phyloP scores from a whole-genome alignment of 2,797 vertebrate species.

The Oreonectes daqikongensis region DNA sequence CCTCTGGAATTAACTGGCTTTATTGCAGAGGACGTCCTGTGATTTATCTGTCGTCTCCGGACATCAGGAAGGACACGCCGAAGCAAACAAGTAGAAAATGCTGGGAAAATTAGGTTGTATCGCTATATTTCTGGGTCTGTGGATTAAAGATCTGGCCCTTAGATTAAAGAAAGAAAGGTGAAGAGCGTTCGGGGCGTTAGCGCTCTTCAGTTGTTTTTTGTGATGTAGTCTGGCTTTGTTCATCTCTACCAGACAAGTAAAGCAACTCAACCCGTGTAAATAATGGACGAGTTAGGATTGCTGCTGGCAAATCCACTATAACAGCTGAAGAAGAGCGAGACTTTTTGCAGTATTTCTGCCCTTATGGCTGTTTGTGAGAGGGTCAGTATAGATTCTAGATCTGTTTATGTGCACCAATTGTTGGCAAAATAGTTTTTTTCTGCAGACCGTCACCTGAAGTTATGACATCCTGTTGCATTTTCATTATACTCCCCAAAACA shows the following conservation, averaged over 20 bases:
- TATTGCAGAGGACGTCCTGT: constrained; percentile 70
- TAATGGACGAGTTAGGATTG: not conserved
- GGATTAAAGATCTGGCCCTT: constrained; percentile 3
- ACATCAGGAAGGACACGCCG: constrained; percentile 61
- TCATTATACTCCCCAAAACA: not conserved
- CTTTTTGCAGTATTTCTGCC: not conserved
- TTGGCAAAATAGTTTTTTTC: too few relatives aligned
- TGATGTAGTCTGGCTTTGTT: constrained; percentile 11
- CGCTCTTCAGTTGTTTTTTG: not conserved
- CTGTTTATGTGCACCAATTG: not conserved
- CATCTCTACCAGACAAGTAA: not conserved
- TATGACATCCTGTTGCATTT: not conserved
- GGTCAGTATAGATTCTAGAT: not conserved
- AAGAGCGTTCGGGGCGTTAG: not conserved
- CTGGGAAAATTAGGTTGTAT: constrained; percentile 7
- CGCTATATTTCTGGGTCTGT: not conserved
- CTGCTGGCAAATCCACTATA: not conserved
- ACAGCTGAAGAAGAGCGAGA: not conserved
- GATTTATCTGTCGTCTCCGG: constrained; percentile 62
- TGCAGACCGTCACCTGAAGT: not conserved
- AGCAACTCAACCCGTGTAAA: constrained; percentile 5
- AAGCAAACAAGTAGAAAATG: constrained; percentile 36
- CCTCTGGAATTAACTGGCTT: constrained; percentile 68
- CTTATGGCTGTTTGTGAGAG: not conserved
- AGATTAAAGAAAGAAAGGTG: constrained; percentile 9